phyloP scores from a whole-genome alignment of 1,140 invertebrate genomes.

The Hycleus phaleratus region DNA sequence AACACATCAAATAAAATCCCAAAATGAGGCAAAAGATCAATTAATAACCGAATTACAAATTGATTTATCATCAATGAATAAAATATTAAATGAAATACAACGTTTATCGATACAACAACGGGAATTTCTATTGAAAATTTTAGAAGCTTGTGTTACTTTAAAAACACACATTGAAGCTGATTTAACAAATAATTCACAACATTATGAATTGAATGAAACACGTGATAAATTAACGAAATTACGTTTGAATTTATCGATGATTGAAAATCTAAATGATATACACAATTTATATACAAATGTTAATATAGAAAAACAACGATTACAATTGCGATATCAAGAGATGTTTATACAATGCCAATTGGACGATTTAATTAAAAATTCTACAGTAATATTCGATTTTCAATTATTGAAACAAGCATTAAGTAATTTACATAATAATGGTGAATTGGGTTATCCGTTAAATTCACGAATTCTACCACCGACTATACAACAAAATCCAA shows the following conservation, averaged over 20 bases:
- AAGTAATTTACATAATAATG: conserved; percentile 50
- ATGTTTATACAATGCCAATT: conserved; percentile 64
- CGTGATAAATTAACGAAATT: conserved; percentile 55
- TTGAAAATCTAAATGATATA: conserved; percentile 50
- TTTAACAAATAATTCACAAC: conserved; percentile 56
- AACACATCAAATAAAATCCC: conserved; percentile 58
- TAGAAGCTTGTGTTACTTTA: conserved; percentile 62
- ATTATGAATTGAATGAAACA: conserved; percentile 56
- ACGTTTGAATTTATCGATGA: conserved; percentile 48
- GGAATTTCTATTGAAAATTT: conserved; percentile 62
- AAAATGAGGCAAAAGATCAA: conserved; percentile 58
- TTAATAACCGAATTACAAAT: conserved; percentile 54
- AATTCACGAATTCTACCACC: conserved; percentile 41
- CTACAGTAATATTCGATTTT: conserved; percentile 57
- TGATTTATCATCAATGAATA: conserved; percentile 44
- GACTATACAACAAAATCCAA: conserved; percentile 47
- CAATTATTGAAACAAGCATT: conserved; percentile 56
- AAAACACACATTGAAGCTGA: conserved; percentile 66
- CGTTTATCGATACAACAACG: conserved; percentile 58
- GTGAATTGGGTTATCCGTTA: background rate
- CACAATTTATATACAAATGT: conserved; percentile 50
- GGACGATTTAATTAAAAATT: conserved; percentile 60
- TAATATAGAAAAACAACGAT: conserved; percentile 53
- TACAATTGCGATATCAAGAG: conserved; percentile 60
- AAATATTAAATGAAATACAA: conserved; percentile 54